These are phyloP conservation scores for Brassicogethes aeneus DNA, from an alignment of 2,888 invertebrate genomes.

Conservation along the genomic window DNA sequence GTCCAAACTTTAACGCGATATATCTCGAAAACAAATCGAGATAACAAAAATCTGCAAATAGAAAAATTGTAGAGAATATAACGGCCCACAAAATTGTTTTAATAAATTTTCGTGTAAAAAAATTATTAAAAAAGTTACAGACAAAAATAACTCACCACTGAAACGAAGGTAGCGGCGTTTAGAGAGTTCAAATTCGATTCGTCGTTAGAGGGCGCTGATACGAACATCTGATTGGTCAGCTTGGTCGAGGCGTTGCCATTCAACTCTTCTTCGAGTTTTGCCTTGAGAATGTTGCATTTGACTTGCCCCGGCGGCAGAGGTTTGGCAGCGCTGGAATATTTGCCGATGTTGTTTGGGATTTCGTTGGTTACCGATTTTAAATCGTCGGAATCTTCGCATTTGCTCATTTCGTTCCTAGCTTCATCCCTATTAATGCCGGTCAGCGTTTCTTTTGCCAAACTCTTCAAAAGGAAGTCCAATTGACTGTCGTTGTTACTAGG, in stretches of 20 bases:
- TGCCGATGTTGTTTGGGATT: slow-evolving; percentile 37
- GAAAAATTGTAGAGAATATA: too few species aligned
- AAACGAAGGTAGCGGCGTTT: slow-evolving; percentile 62
- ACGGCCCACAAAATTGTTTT: too few species aligned
- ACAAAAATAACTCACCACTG: slow-evolving; percentile 59
- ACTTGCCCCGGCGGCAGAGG: slow-evolving; percentile 83
- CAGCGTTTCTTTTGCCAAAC: slow-evolving; percentile 60
- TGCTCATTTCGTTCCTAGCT: slow-evolving; percentile 49
- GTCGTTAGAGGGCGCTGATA: slow-evolving; percentile 39
- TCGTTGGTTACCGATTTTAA: slow-evolving; percentile 34
- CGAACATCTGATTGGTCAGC: slow-evolving; percentile 51
- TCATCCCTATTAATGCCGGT: slow-evolving; percentile 43
- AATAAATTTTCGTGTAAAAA: too few species aligned
- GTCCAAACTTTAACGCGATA: too few species aligned
- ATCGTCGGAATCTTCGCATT: slow-evolving; percentile 30
- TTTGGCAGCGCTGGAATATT: slow-evolving; percentile 37
- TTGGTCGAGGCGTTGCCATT: slow-evolving; percentile 36
- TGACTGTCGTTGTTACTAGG: slow-evolving; percentile 41
- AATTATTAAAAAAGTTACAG: too few species aligned
- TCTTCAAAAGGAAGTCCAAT: slow-evolving; percentile 69
- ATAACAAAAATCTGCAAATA: too few species aligned
- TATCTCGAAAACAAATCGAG: too few species aligned
- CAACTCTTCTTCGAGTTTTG: slow-evolving; percentile 57
- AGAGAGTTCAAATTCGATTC: slow-evolving; percentile 39
- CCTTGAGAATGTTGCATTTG: slow-evolving; percentile 91